Base-by-base conservation (phyloP, 2,113 vertebrate species). In the Rhea americana region DNA sequence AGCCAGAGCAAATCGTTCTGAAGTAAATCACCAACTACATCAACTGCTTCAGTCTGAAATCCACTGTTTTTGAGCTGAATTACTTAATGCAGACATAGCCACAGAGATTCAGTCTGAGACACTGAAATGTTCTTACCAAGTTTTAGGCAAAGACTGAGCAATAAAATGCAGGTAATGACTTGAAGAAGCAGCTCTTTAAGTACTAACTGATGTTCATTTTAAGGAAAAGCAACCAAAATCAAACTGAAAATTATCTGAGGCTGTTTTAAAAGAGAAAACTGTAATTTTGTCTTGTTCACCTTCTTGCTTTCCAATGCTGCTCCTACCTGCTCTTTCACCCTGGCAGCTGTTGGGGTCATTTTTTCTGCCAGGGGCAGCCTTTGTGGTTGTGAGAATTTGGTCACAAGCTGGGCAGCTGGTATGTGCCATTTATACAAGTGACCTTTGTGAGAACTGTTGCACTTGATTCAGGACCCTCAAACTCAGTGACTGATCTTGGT, bases 71-170 rank as follows among this genome's bases (percentile, higher is more conserved):
- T 17, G 35, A 5, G 0, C 48, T 5, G 15, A 21, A 30, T 47
- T 8, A 2, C 9, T 59, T 43, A 61, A 13, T 0, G 2, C 53
- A 13, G 65, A 4, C 11, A 1, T 58, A 28, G 73, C 32, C 50
- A 2, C 13, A 0, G 13, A 26, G 32, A 2, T 13, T 25, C 72
- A 2, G n/a, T 2, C 22, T 0, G 6, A 39, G 73, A 7, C 1
- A 24, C 24, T 13, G 68, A 8, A 47, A 25, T 0, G 6, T 68
- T 43, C 66, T 68, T 7, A 7, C 37, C 0, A 0, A 14, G 59
- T 8, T 47, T 37, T 15, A 37, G 53, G 50, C 20, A 50, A 73
- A 76, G 16, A 3, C 32, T 1, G 8, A 32, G n/a, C 0, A 30
- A 26, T 32, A 37, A 28, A 13, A 43, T 5, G 11, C 28, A 39